A percentile compares a stretch with the other conserved stretches of the same genome.
These are phyloP conservation scores for Flexamia atlantica DNA, from an alignment of 2,888 invertebrate genomes.

Conservation along the genomic window DNA sequence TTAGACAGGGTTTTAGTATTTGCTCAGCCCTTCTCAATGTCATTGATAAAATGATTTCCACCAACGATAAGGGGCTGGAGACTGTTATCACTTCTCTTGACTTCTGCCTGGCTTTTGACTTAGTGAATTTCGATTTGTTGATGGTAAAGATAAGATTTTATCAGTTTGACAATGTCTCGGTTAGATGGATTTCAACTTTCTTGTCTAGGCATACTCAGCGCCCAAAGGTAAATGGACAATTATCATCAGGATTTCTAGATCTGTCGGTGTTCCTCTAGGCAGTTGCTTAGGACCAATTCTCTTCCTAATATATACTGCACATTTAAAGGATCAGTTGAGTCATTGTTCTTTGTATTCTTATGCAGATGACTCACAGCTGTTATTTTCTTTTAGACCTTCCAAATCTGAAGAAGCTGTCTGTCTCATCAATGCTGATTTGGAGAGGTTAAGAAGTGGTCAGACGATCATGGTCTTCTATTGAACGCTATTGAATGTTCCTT, in stretches of 20 bases:
- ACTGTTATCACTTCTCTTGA: slow-evolving; percentile 4
- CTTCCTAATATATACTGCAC: background rate
- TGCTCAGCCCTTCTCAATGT: slow-evolving; percentile 2
- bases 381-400: background rate
- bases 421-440: background rate
- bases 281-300: background rate
- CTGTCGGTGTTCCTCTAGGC: slow-evolving; percentile 2
- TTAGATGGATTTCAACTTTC: background rate
- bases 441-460: background rate
- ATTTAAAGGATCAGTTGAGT: slow-evolving; percentile 20
- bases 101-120: slow-evolving; percentile 18
- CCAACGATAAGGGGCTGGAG: background rate
- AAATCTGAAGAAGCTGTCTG: background rate
- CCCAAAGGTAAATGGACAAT: background rate
- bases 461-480: background rate
- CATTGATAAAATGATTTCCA: background rate
- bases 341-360: slow-evolving; percentile 14
- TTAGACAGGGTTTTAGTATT: slow-evolving; percentile 20
- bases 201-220: background rate
- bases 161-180: background rate
- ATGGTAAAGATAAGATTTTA: background rate
- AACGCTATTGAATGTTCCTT: background rate
- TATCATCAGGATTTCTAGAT: background rate
- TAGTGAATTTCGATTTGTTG: slow-evolving; percentile 3
- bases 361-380: background rate